Base-by-base conservation (phyloP, 2,797 vertebrate genomes). In the Hylomyscus alleni region DNA sequence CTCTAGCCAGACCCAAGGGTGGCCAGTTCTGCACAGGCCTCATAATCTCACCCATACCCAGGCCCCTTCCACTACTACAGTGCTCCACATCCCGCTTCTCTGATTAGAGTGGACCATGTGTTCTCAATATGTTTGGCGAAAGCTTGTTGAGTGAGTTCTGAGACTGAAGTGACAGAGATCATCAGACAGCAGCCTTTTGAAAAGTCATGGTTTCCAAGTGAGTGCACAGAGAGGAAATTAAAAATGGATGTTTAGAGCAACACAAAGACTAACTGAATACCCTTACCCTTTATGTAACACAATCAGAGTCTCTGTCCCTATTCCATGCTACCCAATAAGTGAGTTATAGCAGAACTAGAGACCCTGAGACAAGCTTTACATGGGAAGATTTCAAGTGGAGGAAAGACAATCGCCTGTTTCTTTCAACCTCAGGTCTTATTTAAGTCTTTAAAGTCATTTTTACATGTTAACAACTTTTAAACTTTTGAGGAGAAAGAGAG, bases 391-490 rank as follows among this genome's bases (percentile, higher is more conserved):
- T 14, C 40, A 86, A 91, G 67, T 69, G 22, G 3, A 52, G 0
- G 3, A 40, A 80, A 75, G 60, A 4, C 40, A 73, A 90, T 82
- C 56, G 37, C 26, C 37, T 91, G 15, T 82, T 91, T 87, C 31
- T 29, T 62, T 73, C 90, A 89, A 81, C 69, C 37, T 91, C 54
- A 50, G 92, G 62, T 89, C 67, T 93, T 88, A 80, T 60, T 92
- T 93, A 93, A 85, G 62, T 96, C 95, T 67, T 34, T 29, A 89
- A 93, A 87, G 76, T 94, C 15, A 84, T 93, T 94, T 95, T 94
- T 19, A 93, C 67, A 98, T 94, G 93, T 89, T 89, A 96, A 84
- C 40, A 92, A 94, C 20, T 89, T 81, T 47, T 89, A 91, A 96
- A 95, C 58, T 93, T 95, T 72, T 88, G 47, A 96, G 54, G 13